A percentile compares a stretch with the other conserved stretches of the same genome.
phyloP scores from a whole-genome alignment of 1,140 invertebrate species.

The Octopus sinensis region DNA sequence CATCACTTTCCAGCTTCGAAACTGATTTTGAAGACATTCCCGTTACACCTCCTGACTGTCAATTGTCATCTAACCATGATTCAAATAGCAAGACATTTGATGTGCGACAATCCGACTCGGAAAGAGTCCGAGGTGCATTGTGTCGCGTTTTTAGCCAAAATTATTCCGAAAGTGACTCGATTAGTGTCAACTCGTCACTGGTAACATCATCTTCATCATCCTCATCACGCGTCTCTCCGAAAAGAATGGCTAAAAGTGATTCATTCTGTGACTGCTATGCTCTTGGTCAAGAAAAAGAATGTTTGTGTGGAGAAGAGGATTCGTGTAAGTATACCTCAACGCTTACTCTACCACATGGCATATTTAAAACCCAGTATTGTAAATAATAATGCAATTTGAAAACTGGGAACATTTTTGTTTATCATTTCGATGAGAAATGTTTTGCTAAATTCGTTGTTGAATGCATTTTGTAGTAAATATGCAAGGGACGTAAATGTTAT shows the following conservation, averaged over 20 bases:
- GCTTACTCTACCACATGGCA: neutral
- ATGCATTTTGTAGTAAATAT: too few relatives aligned
- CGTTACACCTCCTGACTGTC: too few relatives aligned
- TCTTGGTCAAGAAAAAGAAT: conserved; percentile 26
- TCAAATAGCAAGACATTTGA: too few relatives aligned
- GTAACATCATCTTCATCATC: neutral
- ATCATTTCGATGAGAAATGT: neutral
- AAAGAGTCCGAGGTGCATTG: neutral
- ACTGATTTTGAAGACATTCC: too few relatives aligned
- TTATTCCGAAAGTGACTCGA: neutral
- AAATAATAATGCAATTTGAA: neutral
- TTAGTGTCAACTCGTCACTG: neutral
- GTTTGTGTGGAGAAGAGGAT: conserved; percentile 37
- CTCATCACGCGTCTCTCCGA: neutral
- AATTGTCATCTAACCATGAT: too few relatives aligned
- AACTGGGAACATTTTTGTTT: neutral
- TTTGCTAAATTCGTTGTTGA: neutral
- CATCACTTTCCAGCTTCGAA: too few relatives aligned
- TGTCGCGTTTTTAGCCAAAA: neutral
- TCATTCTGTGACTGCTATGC: conserved; percentile 35
- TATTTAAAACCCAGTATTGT: neutral
- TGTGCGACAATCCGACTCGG: too few relatives aligned
- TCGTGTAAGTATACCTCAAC: conserved; percentile 22
- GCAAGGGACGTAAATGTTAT: too few relatives aligned
- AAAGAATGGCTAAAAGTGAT: conserved; percentile 26